phyloP scores from a whole-genome alignment of 2,888 invertebrate species.

The Rhimphoctona megacephalus region DNA sequence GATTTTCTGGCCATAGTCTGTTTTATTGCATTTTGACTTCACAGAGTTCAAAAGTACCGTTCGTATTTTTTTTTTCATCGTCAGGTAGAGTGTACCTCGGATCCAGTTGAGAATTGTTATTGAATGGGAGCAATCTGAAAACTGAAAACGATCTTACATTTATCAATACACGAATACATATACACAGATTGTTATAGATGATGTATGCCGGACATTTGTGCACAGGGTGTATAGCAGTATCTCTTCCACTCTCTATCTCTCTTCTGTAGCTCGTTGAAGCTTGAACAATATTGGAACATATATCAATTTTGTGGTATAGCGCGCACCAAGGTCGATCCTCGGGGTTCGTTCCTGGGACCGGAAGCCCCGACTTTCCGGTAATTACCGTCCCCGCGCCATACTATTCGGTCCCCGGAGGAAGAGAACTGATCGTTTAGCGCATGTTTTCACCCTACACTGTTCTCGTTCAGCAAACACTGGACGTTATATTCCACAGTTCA shows the following conservation, averaged over 20 bases:
- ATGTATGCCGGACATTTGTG: constrained; percentile 18
- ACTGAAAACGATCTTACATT: not conserved
- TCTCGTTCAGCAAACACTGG: constrained; percentile 23
- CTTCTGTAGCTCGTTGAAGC: constrained; percentile 39
- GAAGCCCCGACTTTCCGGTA: constrained; percentile 67
- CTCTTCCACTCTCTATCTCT: constrained; percentile 8
- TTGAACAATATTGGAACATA: constrained; percentile 63
- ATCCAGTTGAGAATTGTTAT: not conserved
- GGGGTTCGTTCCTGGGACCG: constrained; percentile 63
- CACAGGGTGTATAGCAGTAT: constrained; percentile 16
- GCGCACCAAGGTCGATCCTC: constrained; percentile 42
- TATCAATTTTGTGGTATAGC: constrained; percentile 64
- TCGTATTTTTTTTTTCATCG: not conserved
- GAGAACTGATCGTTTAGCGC: constrained; percentile 61
- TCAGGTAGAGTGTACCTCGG: not conserved
- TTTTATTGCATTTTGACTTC: not conserved
- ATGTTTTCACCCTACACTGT: constrained; percentile 43
- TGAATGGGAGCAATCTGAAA: constrained; percentile 7
- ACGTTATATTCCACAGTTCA: constrained; percentile 15
- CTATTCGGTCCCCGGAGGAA: constrained; percentile 41
- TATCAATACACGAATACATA: not conserved
- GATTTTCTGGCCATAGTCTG: not conserved
- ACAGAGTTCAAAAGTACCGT: not conserved
- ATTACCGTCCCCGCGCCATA: constrained; percentile 59
- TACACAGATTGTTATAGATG: constrained; percentile 28